phyloP scores from a whole-genome alignment of 2,888 invertebrate species.

The Epinotia nisella region DNA sequence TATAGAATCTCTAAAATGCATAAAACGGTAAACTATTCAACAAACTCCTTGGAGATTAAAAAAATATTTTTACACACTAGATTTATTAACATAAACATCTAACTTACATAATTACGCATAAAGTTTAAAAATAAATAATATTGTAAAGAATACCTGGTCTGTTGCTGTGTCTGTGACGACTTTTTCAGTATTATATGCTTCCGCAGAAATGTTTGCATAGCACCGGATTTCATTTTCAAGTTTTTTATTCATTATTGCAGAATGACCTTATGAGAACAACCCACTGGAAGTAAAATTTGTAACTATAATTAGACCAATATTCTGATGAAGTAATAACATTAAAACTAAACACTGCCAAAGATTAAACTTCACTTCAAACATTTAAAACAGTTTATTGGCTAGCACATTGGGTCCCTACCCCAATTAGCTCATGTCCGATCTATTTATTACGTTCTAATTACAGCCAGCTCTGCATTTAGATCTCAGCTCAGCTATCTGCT shows the following conservation, averaged over 20 bases:
- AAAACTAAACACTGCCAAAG: constrained; percentile 24
- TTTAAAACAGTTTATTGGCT: constrained; percentile 11
- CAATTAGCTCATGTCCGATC: constrained; percentile 11
- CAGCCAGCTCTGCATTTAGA: constrained; percentile 13
- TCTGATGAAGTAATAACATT: neutral
- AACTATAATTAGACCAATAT: constrained; percentile 1
- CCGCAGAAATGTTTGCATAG: constrained; percentile 66
- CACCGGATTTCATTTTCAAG: constrained; percentile 75
- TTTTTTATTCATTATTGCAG: constrained; percentile 38
- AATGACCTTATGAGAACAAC: neutral
- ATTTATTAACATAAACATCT: too few relatives aligned
- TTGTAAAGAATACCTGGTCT: constrained; percentile 65
- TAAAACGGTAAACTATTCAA: too few relatives aligned
- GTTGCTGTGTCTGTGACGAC: constrained; percentile 71
- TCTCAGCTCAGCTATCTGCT: constrained; percentile 11
- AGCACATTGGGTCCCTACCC: constrained; percentile 5
- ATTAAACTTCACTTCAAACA: constrained; percentile 11
- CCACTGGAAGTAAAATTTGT: constrained; percentile 22
- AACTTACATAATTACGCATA: neutral
- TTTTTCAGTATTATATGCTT: constrained; percentile 86
- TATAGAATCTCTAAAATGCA: too few relatives aligned
- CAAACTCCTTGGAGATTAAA: too few relatives aligned
- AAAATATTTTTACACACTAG: too few relatives aligned
- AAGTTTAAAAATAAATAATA: neutral
- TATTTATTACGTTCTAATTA: constrained; percentile 39